Base-by-base conservation (phyloP, 2,888 invertebrate species). In the Hyposoter didymator region DNA sequence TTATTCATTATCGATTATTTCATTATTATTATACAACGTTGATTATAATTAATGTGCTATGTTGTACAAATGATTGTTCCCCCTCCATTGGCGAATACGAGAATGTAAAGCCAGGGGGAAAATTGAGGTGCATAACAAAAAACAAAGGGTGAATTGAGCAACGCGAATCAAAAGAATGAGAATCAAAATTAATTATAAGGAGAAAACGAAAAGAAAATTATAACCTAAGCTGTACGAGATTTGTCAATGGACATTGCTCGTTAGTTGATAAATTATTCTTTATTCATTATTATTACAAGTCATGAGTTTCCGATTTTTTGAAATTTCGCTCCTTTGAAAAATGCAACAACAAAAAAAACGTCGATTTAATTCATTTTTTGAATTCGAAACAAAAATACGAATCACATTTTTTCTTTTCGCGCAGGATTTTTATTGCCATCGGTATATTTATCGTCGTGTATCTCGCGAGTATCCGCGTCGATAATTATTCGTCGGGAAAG, bases 151-250 rank as follows among this genome's bases (percentile, higher is more conserved):
- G 79, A 69, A 82, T 39, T 70, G 81, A 78, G 86, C 73, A 85
- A 86, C 72, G 74, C 74, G 75, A 87, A 87, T 88, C 87, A 89
- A 89, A 88, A 86, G 70, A 84, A 82, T 74, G 84, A 89, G 83
- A 88, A 89, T 89, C 89, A 89, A 89, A 89, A 89, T 88, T 88
- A 88, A 85, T 10, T 86, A 28, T 88, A 88, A 88, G 86, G 19
- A 28, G 64, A 10, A 67, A 70, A 75, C 12, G 49, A 32, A 10
- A 32, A 72, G 19, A 70, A 78, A 35, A 67, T 28, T 55, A 72
- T 52, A 5, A 73, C 28, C 12, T 80, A 78, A 69, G 76, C 49
- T 74, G 52, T 55, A 66, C 52, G 72, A 72, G 76, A 75, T 22
- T 64, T 47, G 78, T 75, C 78, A 43, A 72, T 74, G 82, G 64